Conservation (phyloP, 2,888 invertebrate species). For the Deilephila porcellus region DNA sequence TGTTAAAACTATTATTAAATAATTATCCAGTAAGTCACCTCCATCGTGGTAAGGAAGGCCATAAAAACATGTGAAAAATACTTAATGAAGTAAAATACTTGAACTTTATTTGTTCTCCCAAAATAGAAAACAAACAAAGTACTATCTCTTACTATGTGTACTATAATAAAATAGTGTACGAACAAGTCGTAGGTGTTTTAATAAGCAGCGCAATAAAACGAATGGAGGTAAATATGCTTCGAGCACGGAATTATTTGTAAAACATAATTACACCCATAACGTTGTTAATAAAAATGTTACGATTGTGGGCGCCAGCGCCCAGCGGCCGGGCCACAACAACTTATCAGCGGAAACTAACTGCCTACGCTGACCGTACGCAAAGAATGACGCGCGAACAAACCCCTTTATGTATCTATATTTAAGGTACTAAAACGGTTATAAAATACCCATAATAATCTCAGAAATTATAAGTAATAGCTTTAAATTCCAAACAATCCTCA, state of each 20-base stretch:
- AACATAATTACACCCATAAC: conserved; percentile 36
- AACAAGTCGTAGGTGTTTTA: neutral
- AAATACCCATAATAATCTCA: neutral
- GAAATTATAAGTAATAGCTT: neutral
- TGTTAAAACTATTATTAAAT: too few species aligned
- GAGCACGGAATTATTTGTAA: neutral
- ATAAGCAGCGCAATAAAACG: neutral
- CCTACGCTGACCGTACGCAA: neutral
- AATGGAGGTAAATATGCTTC: neutral
- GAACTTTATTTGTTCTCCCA: neutral
- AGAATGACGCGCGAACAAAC: neutral
- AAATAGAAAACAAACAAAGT: neutral
- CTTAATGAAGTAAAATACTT: neutral
- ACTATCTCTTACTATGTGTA: neutral
- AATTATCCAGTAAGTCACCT: too few species aligned
- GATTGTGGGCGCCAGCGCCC: conserved; percentile 41
- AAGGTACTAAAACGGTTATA: too few species aligned
- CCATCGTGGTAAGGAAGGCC: too few species aligned
- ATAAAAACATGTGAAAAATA: neutral
- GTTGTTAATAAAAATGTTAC: conserved; percentile 41
- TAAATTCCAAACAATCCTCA: neutral
- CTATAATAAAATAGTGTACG: neutral
- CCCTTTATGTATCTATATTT: neutral
- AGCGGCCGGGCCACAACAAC: conserved; percentile 36
- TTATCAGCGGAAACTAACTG: conserved; percentile 33